These are phyloP conservation scores for Presbytis comata DNA, from an alignment of 2,797 vertebrate genomes.

Conservation along the genomic window DNA sequence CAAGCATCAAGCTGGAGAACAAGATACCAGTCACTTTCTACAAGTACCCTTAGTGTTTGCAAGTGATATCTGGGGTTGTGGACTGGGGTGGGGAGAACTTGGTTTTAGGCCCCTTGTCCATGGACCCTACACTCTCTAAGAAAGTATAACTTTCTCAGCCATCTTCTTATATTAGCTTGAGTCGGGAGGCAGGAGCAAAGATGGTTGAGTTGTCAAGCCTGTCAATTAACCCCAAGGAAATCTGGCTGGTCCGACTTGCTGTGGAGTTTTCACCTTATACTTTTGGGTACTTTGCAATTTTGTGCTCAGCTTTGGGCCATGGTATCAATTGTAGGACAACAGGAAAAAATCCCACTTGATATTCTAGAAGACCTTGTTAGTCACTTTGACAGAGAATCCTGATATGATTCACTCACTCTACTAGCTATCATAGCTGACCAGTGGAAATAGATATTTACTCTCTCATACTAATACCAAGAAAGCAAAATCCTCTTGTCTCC, in stretches of 20 bases:
- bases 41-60: neutral
- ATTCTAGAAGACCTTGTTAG: neutral
- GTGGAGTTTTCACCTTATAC: neutral
- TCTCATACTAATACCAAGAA: neutral
- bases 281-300: neutral
- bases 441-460: neutral
- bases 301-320: neutral
- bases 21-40: neutral
- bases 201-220: neutral
- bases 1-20: neutral
- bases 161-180: neutral
- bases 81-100: neutral
- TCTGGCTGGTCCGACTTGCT: neutral
- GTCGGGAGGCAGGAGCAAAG: neutral
- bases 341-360: neutral
- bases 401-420: neutral
- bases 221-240: conserved; percentile 17
- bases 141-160: neutral
- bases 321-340: conserved; percentile 7
- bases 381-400: neutral
- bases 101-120: neutral
- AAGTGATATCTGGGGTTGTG: neutral
- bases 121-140: neutral
- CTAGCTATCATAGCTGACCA: neutral
- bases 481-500: neutral